A percentile compares a stretch with the other conserved stretches of the same genome.
Conservation (phyloP, 2,888 invertebrate species). For the Brenthis daphne region DNA sequence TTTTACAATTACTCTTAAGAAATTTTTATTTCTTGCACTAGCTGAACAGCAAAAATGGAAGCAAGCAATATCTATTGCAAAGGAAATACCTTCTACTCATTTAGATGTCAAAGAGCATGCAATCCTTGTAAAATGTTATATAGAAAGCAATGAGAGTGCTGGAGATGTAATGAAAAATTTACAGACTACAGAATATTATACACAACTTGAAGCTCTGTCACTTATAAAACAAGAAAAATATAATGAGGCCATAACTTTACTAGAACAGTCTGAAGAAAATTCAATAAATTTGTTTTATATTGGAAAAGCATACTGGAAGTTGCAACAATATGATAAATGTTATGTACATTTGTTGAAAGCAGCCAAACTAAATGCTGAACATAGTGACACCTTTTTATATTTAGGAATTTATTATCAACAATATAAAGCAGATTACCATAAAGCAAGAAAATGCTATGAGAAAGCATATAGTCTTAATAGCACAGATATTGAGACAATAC, state of each 20-base stretch:
- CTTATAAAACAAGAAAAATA: conserved; percentile 76
- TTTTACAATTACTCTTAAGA: conserved; percentile 56
- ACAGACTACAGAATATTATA: conserved; percentile 53
- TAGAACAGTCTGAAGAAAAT: conserved; percentile 69
- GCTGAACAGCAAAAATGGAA: conserved; percentile 76
- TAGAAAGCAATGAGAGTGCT: conserved; percentile 59
- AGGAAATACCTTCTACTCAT: conserved; percentile 53
- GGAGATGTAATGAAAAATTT: conserved; percentile 57
- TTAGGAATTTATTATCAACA: conserved; percentile 89
- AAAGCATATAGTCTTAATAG: conserved; percentile 90
- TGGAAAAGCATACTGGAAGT: conserved; percentile 83
- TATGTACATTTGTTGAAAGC: conserved; percentile 85
- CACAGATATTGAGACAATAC: conserved; percentile 85
- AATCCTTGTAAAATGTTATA: conserved; percentile 63
- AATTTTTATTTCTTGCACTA: conserved; percentile 60
- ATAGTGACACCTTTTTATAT: conserved; percentile 87
- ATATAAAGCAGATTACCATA: conserved; percentile 84
- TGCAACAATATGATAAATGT: conserved; percentile 82
- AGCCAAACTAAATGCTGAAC: conserved; percentile 87
- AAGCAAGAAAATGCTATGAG: conserved; percentile 92
- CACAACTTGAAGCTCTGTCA: conserved; percentile 75
- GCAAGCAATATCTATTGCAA: conserved; percentile 68
- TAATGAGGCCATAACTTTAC: conserved; percentile 78
- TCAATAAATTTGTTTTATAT: conserved; percentile 82
- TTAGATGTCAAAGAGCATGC: conserved; percentile 57